Evolutionary conservation across 2,888 invertebrate genomes (phyloP), one percentile per base, ranked within the genome.

Genomic region (Oxytorus armatus): DNA sequence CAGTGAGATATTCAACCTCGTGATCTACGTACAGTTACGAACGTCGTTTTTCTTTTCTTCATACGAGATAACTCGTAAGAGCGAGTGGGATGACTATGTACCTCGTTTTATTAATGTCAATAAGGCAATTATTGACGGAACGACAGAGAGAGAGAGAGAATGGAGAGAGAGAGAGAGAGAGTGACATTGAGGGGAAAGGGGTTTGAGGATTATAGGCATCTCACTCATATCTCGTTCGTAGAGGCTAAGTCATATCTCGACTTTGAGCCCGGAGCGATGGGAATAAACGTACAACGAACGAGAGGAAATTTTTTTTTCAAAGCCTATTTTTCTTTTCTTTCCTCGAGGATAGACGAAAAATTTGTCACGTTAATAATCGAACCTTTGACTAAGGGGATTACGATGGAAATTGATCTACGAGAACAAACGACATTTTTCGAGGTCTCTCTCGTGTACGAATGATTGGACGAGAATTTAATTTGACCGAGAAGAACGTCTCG

Each of bases 81-180:
- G 33, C 18, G 85, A 85, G 14, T 14, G 39, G 36, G 3, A 66
- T 21, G 44, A 3, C 4, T 25, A 25, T 87, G 85, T 85, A 82
- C 82, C 82, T 86, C 87, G 86, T 90, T 90, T 90, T 89, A 90
- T 91, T 90, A 89, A 90, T 89, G 89, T 88, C 89, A 89, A 90
- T 90, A 89, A 89, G 88, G 86, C 89, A 90, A 90, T 89, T 89
- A 90, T 89, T 82, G 86, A 83, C 83, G 85, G 70, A 39, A 83
- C 79, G 86, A 87, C 86, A 79, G 86, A 61, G 85, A 78, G 87
- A 82, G 86, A 85, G 8, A 21, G 11, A 10, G 7, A 21, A 49
- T 1, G 16, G 47, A 11, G 61, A 4, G 16, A 29, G 11, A 14
- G n/a, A n/a, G n/a, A n/a, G n/a, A n/a, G 25, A 25, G 8, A 44